phyloP scores from a whole-genome alignment of 2,888 invertebrate genomes.

The Thumatha senex region DNA sequence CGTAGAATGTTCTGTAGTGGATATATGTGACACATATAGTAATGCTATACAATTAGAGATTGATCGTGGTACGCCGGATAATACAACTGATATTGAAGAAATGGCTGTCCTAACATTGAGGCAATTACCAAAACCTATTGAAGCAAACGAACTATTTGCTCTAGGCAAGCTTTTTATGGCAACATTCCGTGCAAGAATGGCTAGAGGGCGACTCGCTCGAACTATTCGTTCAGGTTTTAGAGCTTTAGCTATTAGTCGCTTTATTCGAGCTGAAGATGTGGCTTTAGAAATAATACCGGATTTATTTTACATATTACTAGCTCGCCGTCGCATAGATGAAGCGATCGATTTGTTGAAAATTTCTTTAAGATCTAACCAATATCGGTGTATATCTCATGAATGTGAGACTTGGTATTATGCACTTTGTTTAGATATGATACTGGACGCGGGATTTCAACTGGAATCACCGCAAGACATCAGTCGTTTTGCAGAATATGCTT shows the following conservation, averaged over 20 bases:
- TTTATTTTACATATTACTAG: constrained; percentile 67
- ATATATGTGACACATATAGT: constrained; percentile 73
- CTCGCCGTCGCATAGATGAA: constrained; percentile 73
- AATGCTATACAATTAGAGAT: constrained; percentile 75
- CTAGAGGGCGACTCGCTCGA: constrained; percentile 55
- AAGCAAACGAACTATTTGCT: constrained; percentile 70
- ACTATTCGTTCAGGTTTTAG: constrained; percentile 69
- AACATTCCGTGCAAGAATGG: constrained; percentile 68
- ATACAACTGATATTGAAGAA: constrained; percentile 61
- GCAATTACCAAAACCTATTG: constrained; percentile 53
- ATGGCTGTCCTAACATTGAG: constrained; percentile 57
- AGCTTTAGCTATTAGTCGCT: constrained; percentile 67
- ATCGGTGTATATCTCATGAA: constrained; percentile 44
- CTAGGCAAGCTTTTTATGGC: constrained; percentile 71
- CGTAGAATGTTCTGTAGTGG: constrained; percentile 60
- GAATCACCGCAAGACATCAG: constrained; percentile 74
- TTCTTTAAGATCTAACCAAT: constrained; percentile 49
- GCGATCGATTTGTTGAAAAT: constrained; percentile 73
- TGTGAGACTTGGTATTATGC: constrained; percentile 82
- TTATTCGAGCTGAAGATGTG: constrained; percentile 65
- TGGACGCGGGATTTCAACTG: constrained; percentile 82
- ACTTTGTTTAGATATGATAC: constrained; percentile 80
- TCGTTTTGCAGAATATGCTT: constrained; percentile 61
- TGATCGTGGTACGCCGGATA: constrained; percentile 59
- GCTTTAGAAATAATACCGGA: constrained; percentile 72